A percentile compares a stretch with the other conserved stretches of the same genome.
phyloP scores from a whole-genome alignment of 2,888 invertebrate species.

The Archaeoteleia sp. region DNA sequence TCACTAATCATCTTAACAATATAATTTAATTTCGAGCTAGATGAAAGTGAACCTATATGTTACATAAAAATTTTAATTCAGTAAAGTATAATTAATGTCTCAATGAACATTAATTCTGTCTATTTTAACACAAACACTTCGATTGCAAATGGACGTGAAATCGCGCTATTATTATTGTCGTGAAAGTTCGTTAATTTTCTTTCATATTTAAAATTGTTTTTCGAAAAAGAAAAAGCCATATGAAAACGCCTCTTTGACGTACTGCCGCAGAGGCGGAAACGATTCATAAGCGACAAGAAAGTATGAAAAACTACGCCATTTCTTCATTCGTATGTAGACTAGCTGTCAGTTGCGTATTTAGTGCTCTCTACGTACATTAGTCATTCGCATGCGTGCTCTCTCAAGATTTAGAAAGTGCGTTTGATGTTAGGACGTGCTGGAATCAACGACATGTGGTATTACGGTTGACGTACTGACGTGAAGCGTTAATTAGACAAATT shows the following conservation, averaged over 20 bases:
- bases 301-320: constrained; percentile 30
- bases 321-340: constrained; percentile 30
- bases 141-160: no score
- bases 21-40: no score
- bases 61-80: no score
- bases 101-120: no score
- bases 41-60: no score
- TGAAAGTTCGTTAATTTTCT: no score
- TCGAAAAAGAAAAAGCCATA: no score
- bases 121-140: no score
- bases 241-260: background rate
- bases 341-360: constrained; percentile 37
- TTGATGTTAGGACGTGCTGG: constrained; percentile 21
- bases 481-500: constrained; percentile 28
- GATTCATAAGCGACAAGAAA: constrained; percentile 18
- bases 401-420: constrained; percentile 43
- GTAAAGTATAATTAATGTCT: no score
- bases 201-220: no score
- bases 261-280: constrained; percentile 1
- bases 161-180: no score
- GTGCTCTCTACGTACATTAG: constrained; percentile 28
- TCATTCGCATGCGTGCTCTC: constrained; percentile 29
- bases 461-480: constrained; percentile 15
- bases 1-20: no score
- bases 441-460: constrained; percentile 36